Evolutionary conservation across 2,113 vertebrate genomes (phyloP).

Genomic region (Thryonomys swinderianus): DNA sequence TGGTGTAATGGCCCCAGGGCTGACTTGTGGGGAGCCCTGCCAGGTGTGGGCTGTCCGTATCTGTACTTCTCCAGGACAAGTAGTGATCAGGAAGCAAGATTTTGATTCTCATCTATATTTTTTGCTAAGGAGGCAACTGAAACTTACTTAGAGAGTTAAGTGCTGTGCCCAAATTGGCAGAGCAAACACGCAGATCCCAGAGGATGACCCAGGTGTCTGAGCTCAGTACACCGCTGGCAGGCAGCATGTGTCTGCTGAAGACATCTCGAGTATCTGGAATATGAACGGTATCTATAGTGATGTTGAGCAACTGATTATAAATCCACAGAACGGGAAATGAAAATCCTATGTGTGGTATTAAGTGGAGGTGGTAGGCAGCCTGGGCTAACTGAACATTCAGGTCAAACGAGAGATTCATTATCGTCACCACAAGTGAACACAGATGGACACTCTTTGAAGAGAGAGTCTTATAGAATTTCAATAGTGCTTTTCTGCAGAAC

Average conservation of each 20-base stretch:
- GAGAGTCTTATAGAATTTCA: conserved; percentile 71
- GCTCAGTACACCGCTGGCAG: accelerated
- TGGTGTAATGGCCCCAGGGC: accelerated
- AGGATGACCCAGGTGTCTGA: not conserved
- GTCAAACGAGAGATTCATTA: conserved; percentile 4
- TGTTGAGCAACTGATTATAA: not conserved
- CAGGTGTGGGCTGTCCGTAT: not conserved
- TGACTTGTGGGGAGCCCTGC: not conserved
- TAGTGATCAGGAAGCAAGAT: not conserved
- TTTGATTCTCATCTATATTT: not conserved
- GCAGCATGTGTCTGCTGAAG: not conserved
- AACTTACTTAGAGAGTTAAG: not conserved
- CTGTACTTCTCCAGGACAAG: not conserved
- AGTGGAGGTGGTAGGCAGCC: not conserved
- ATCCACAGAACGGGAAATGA: not conserved
- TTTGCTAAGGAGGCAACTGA: not conserved
- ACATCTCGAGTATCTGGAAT: not conserved
- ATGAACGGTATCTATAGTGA: not conserved
- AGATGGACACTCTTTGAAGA: conserved; percentile 64
- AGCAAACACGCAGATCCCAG: not conserved
- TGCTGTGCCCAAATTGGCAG: not conserved
- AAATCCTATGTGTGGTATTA: not conserved
- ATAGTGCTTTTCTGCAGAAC: conserved; percentile 51
- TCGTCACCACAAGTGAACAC: conserved; percentile 1
- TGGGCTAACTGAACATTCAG: not conserved